phyloP scores from a whole-genome alignment of 2,113 vertebrate species.

The Xyliphius kryptos region DNA sequence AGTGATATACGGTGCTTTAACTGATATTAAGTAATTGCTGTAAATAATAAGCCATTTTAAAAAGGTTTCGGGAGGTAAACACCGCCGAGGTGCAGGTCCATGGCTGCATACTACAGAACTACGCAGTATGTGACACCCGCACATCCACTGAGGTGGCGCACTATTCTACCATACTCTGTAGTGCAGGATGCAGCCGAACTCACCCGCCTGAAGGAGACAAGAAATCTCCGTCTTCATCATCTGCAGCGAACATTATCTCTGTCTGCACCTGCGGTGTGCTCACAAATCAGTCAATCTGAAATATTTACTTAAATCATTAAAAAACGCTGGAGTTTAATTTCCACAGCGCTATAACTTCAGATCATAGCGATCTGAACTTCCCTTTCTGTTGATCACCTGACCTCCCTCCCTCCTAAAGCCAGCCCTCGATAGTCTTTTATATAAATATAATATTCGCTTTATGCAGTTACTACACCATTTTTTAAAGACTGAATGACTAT shows the following conservation, averaged over 20 bases:
- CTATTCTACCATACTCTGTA: background rate
- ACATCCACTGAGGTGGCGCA: background rate
- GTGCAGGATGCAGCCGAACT: constrained; percentile 41
- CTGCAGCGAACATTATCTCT: constrained; percentile 71
- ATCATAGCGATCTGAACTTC: background rate
- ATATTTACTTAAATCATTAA: background rate
- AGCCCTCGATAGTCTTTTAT: no score
- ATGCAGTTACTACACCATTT: no score
- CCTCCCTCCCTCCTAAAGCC: constrained; percentile 18
- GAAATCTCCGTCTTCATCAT: constrained; percentile 87
- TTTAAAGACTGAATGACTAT: no score
- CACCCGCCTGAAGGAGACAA: constrained; percentile 83
- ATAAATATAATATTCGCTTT: no score
- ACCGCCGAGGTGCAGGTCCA: background rate
- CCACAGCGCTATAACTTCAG: background rate
- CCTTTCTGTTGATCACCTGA: constrained; percentile 37
- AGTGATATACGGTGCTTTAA: background rate
- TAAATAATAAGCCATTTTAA: background rate
- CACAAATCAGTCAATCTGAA: background rate
- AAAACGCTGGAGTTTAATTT: no score
- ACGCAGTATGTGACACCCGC: background rate
- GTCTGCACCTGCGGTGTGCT: background rate
- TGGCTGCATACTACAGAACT: background rate
- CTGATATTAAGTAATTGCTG: background rate
- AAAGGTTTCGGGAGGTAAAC: background rate